Evolutionary conservation across 2,888 invertebrate species (phyloP).

Genomic region (Tanytarsus gracilentus): DNA sequence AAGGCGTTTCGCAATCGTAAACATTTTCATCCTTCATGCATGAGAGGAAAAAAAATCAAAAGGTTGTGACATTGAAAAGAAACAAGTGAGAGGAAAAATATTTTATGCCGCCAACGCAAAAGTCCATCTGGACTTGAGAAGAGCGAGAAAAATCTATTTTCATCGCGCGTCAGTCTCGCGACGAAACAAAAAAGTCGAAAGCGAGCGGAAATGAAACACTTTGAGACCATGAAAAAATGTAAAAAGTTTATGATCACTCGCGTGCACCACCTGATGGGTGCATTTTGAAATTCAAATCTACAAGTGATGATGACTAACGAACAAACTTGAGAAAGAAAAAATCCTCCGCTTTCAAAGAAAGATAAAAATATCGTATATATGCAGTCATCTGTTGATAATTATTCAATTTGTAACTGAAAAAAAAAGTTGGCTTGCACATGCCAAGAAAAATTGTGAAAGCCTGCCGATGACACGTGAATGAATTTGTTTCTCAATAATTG

Average conservation of each 20-base stretch:
- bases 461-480: too few species aligned
- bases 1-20: too few species aligned
- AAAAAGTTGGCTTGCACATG: background rate
- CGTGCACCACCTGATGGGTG: background rate
- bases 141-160: conserved; percentile 11
- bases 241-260: background rate
- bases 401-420: background rate
- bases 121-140: conserved; percentile 11
- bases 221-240: conserved; percentile 6
- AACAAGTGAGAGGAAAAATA: too few species aligned
- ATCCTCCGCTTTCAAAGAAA: background rate
- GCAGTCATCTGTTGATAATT: conserved; percentile 22
- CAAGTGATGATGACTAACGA: background rate
- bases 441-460: too few species aligned
- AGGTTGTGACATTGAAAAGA: conserved; percentile 23
- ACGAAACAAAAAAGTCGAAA: background rate
- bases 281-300: background rate
- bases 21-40: too few species aligned
- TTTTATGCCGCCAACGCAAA: conserved; percentile 5
- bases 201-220: conserved; percentile 17
- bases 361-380: background rate
- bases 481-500: too few species aligned
- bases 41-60: background rate
- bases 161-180: background rate
- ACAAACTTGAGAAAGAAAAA: background rate